phyloP scores from a whole-genome alignment of 2,797 vertebrate genomes.

The Chanos chanos region DNA sequence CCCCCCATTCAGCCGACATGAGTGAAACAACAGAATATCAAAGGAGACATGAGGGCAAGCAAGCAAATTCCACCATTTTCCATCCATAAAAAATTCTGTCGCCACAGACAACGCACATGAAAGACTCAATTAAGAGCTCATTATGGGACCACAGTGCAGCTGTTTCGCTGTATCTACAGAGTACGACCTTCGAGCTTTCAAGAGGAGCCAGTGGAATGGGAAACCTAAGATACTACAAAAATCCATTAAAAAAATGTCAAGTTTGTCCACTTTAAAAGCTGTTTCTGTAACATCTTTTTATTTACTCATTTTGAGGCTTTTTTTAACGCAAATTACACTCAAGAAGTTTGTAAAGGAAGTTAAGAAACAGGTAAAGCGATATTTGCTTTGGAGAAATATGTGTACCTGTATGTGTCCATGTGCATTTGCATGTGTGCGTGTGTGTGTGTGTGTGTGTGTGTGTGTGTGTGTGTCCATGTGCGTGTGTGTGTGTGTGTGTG shows the following conservation, averaged over 20 bases:
- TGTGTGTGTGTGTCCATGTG: neutral
- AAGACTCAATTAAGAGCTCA: neutral
- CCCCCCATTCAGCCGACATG: too few species aligned
- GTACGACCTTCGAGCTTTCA: neutral
- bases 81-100: neutral
- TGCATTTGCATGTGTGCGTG: conserved; percentile 10
- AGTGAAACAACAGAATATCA: neutral
- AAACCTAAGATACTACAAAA: neutral
- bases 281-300: neutral
- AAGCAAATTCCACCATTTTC: neutral
- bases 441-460: conserved; percentile 1
- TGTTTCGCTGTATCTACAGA: neutral
- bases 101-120: neutral
- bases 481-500: neutral
- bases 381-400: too few species aligned
- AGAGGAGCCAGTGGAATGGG: neutral
- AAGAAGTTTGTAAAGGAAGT: too few species aligned
- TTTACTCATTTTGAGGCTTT: neutral
- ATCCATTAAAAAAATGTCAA: neutral
- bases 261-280: neutral
- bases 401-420: conserved; percentile 6
- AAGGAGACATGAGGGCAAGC: neutral
- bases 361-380: too few species aligned
- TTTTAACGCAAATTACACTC: too few species aligned
- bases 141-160: neutral